Base-by-base conservation (phyloP, 1,140 invertebrate genomes). In the Metaphire vulgaris region DNA sequence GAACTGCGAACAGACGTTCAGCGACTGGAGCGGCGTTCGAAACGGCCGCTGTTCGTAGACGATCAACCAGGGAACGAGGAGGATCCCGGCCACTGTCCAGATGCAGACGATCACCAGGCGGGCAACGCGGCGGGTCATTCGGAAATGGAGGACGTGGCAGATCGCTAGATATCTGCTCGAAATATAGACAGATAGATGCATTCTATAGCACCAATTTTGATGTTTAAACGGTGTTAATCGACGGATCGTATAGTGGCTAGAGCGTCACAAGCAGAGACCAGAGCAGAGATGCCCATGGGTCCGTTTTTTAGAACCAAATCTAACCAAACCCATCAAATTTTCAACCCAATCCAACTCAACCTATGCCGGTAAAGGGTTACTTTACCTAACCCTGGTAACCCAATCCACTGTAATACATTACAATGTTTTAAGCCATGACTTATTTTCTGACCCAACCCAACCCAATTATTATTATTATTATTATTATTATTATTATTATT, bases 91-190 rank as follows among this genome's bases (percentile, higher is more conserved):
- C 76, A 94, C 90, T 78, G 93, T 88, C 95, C 95, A 97, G 81
- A 96, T 96, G 81, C 93, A 85, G 28, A 92, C 86, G 79, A 97
- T 95, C 88, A 96, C 93, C 82, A 93, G 87, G n/a, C 93, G 89
- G 0, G 93, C 93, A 31, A 92, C 90, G 64, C 90, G 88, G 79
- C 93, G 93, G 30, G 93, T 95, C 84, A 97, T 94, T 85, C 96
- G 93, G 79, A 92, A 92, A 83, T 93, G 92, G 79, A 97, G 85
- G 0, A 94, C 93, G 90, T 92, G 95, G 91, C 95, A 97, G 77
- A 97, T 97, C 33, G 95, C 95, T 77, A 96, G 88, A 84, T 96
- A 96, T 87, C 95, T 97, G 33, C 31, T 1, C 6, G 28, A 71
- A 70, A 68, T 2, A 67, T 29, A 30, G 67, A 68, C 56, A 65